Conservation (phyloP, 2,888 invertebrate genomes). For the Cerceris ruficornis region DNA sequence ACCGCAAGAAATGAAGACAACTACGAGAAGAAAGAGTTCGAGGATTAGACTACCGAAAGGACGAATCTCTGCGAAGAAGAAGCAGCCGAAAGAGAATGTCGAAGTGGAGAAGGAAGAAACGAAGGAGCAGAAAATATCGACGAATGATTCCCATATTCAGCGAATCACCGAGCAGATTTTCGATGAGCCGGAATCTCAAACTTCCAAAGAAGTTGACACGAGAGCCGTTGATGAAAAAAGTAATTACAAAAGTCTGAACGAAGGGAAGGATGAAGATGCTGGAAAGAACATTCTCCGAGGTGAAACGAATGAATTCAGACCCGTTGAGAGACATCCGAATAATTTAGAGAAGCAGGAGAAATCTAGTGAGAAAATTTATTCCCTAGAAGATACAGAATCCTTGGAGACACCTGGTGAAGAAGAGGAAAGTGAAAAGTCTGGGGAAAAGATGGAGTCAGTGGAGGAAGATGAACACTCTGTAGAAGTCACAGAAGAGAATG, state of each 20-base stretch:
- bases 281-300: slow-evolving; percentile 14
- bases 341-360: slow-evolving; percentile 6
- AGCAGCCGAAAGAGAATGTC: slow-evolving; percentile 8
- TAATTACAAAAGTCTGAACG: slow-evolving; percentile 43
- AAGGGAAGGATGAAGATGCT: slow-evolving; percentile 19
- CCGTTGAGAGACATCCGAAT: neutral
- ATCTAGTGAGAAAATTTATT: neutral
- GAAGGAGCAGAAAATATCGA: slow-evolving; percentile 2
- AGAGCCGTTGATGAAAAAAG: slow-evolving; percentile 46
- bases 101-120: neutral
- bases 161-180: slow-evolving; percentile 59
- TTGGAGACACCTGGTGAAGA: neutral
- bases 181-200: slow-evolving; percentile 58
- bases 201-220: slow-evolving; percentile 62
- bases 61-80: slow-evolving; percentile 40
- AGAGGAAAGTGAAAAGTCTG: neutral
- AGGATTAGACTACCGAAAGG: slow-evolving; percentile 43
- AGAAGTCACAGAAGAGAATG: neutral
- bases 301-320: slow-evolving; percentile 27
- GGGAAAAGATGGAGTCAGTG: neutral
- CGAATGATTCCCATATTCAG: slow-evolving; percentile 6
- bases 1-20: slow-evolving; percentile 14
- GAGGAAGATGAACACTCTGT: neutral
- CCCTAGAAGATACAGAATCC: neutral
- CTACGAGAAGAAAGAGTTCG: slow-evolving; percentile 40